A percentile compares a stretch with the other conserved stretches of the same genome.
Evolutionary conservation across 2,888 invertebrate species (phyloP).

Genomic region (Leptura quadrifasciata): DNA sequence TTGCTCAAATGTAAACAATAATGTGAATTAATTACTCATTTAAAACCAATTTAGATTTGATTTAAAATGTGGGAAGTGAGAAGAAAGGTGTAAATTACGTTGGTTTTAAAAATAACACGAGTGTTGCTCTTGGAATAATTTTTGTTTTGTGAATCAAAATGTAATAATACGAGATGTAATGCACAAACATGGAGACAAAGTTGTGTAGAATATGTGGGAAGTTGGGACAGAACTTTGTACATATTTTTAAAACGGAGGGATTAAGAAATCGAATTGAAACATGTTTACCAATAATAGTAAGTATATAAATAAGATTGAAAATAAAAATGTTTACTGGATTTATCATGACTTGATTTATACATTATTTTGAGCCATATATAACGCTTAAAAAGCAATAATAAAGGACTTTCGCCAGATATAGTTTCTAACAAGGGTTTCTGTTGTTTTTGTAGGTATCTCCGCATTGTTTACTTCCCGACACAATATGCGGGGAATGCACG

Average conservation of each 20-base stretch:
- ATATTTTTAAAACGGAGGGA: slow-evolving; percentile 71
- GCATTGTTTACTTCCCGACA: slow-evolving; percentile 70
- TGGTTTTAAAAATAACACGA: slow-evolving; percentile 45
- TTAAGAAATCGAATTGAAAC: slow-evolving; percentile 72
- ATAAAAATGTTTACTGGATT: not conserved
- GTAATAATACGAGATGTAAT: slow-evolving; percentile 50
- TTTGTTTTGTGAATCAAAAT: slow-evolving; percentile 51
- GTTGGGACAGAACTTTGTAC: slow-evolving; percentile 66
- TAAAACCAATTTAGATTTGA: slow-evolving; percentile 30
- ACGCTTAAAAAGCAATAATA: not conserved
- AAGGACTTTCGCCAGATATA: not conserved
- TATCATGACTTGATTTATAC: not conserved
- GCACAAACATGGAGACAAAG: slow-evolving; percentile 69
- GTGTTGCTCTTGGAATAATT: slow-evolving; percentile 42
- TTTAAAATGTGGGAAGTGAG: slow-evolving; percentile 39
- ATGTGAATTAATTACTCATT: slow-evolving; percentile 46
- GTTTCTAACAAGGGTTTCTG: not conserved
- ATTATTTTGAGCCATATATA: not conserved
- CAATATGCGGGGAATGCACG: slow-evolving; percentile 69
- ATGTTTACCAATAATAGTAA: slow-evolving; percentile 72
- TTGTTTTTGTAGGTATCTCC: slow-evolving; percentile 66
- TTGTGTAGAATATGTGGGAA: slow-evolving; percentile 72
- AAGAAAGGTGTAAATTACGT: slow-evolving; percentile 39
- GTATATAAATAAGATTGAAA: slow-evolving; percentile 53
- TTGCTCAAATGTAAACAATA: slow-evolving; percentile 38